Conservation (phyloP, 2,113 vertebrate genomes). For the Nannospalax galili region DNA sequence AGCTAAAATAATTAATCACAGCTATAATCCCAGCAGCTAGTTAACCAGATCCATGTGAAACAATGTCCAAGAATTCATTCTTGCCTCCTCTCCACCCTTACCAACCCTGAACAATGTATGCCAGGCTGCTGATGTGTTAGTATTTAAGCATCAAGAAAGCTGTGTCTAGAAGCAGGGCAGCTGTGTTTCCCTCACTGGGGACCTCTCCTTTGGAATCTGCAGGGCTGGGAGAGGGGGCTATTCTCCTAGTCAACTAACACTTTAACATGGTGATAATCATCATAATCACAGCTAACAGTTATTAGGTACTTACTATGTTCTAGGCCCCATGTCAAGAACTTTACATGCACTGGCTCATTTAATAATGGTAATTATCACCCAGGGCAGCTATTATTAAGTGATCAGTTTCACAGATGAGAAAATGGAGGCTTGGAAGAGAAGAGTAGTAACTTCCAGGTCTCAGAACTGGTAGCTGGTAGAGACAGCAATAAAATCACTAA, state of each 20-base stretch:
- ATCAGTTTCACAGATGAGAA: conserved; percentile 63
- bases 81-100: not conserved
- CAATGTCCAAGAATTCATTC: conserved; percentile 39
- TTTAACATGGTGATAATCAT: conserved; percentile 25
- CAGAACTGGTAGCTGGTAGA: not conserved
- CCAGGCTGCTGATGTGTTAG: conserved; percentile 33
- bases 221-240: not conserved
- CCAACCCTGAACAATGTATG: not conserved
- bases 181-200: not conserved
- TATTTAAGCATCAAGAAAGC: not conserved
- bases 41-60: conserved; percentile 66
- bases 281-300: conserved; percentile 37
- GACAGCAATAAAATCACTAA: not conserved
- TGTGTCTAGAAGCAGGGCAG: not conserved
- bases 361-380: conserved; percentile 12
- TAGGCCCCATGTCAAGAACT: conserved; percentile 30
- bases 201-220: conserved; percentile 40
- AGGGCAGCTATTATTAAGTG: conserved; percentile 44
- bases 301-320: conserved; percentile 48
- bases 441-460: not conserved
- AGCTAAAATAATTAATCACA: conserved; percentile 70
- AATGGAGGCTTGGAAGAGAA: conserved; percentile 4
- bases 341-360: conserved; percentile 22
- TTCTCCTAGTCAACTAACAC: conserved; percentile 4
- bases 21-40: conserved; percentile 67